Base-by-base conservation (phyloP, 37 sponge, comb jelly and placozoan species). In the Eunapius fragilis region DNA sequence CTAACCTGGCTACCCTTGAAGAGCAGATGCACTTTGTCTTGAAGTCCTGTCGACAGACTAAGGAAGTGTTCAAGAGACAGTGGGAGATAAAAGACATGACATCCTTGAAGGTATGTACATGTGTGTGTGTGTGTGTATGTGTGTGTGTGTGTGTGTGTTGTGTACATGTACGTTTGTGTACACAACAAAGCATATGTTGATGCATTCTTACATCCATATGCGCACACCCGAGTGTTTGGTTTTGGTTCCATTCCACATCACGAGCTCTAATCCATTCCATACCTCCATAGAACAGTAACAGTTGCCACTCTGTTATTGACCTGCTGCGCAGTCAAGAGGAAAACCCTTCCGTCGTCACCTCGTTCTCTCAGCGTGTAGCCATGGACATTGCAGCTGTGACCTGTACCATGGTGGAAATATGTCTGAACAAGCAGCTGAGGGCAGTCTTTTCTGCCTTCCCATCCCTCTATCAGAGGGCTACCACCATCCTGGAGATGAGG, bases 291-390 rank as follows among this genome's bases (percentile, higher is more conserved):
- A 11, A 58, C 22, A 58, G 58, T 58, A 17, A 11, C 7, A 17
- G 22, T 19, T 17, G 6, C 58, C 17, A 11, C 22, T 58, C 58
- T 17, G 19, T 58, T 58, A 11, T 58, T 6, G 67, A 72, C 33
- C 37, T 80, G 9, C 38, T 90, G 23, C 45, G 49, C 10, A 77
- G 45, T 17, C 68, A 34, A 67, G 82, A 81, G 69, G 77, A 84
- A 28, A 31, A 80, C 77, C 79, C 80, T 24, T 22, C 13, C 35
- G 76, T 69, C 17, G 79, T 67, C 37, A 82, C 85, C 24, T 91
- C 95, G 2, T 88, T 88, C 49, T 86, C 88, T 35, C 92, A 94
- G 24, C 68, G 86, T 4, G 92, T 88, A 19, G 69, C 35, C 31
- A 32, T 85, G 35, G 95, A 94, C 67, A 79, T 88, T 28, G 80